Evolutionary conservation across 2,888 invertebrate genomes (phyloP), one percentile per base, ranked within the genome.

Genomic region (Phortica okadai): DNA sequence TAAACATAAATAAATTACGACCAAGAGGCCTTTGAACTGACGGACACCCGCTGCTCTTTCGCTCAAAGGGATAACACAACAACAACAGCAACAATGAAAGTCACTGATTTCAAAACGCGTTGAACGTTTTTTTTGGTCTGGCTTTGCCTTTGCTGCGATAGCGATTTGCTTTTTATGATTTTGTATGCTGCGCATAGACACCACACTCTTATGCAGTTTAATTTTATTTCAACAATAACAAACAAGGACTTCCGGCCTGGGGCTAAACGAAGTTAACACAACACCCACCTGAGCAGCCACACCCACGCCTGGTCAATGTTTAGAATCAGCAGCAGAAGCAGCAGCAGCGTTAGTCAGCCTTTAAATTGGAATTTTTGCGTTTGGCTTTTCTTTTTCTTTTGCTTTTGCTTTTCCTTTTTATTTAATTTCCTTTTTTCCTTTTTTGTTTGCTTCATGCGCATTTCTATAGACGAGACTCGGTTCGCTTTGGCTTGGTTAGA

Each of bases 311-410:
- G 74, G 72, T 8, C 76, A 73, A 14, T 56, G 74, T 56, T 33
- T 58, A 44, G n/a, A 25, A 50, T 62, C 66, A 33, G n/a, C 16
- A n/a, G 6, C 54, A 33, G n/a, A 6, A n/a, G 0, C 54, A 56
- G 16, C 56, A 56, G 16, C 59, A 59, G 81, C 84, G 79, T 87
- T 84, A 84, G 85, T 87, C 85, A 87, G 86, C 85, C 87, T 87
- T 87, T 83, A 87, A 87, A 88, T 87, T 88, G 86, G 81, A 87
- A 87, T 72, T 72, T 73, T 56, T 54, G 62, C 62, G 62, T 62
- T 16, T n/a, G 59, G 59, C 7, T 10, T 11, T 16, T 6, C 41
- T 67, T 67, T 67, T 67, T 44, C 44, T 67, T 7, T 8, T 7
- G 11, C 14, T 41, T 67, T 67, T 67, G 6, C 7, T 41, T 64